A percentile compares a stretch with the other conserved stretches of the same genome.
These are phyloP conservation scores for Drosophila willistoni DNA, from an alignment of 1,140 invertebrate genomes.

Conservation along the genomic window DNA sequence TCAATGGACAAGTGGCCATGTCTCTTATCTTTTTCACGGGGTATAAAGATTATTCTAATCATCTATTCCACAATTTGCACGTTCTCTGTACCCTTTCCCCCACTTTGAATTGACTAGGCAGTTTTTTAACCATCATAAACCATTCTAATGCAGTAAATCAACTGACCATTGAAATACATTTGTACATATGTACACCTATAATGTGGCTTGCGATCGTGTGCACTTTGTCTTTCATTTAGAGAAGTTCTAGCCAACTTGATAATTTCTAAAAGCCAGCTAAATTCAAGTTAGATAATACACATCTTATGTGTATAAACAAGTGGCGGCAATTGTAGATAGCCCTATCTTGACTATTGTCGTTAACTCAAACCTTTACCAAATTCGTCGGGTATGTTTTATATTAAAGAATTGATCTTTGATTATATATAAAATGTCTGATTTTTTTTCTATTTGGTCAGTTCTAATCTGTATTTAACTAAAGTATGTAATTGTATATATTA, in stretches of 20 bases:
- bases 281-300: background rate
- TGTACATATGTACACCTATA: no score
- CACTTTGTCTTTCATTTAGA: background rate
- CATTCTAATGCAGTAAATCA: conserved; percentile 3
- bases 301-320: background rate
- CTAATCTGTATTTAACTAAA: no score
- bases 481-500: no score
- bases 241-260: background rate
- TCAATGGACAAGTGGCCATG: background rate
- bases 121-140: background rate
- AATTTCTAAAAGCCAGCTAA: no score
- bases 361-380: background rate
- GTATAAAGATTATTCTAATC: conserved; percentile 63
- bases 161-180: background rate
- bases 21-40: conserved; percentile 43
- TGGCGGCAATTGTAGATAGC: background rate
- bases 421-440: no score
- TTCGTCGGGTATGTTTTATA: background rate
- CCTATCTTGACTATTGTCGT: background rate
- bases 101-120: conserved; percentile 1
- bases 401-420: background rate
- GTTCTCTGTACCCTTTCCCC: background rate
- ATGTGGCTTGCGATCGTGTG: background rate
- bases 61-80: background rate
- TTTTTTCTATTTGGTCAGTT: no score